Evolutionary conservation across 35 echinoderm and acorn worm species (phyloP).

Genomic region (Eucidaris tribuloides): DNA sequence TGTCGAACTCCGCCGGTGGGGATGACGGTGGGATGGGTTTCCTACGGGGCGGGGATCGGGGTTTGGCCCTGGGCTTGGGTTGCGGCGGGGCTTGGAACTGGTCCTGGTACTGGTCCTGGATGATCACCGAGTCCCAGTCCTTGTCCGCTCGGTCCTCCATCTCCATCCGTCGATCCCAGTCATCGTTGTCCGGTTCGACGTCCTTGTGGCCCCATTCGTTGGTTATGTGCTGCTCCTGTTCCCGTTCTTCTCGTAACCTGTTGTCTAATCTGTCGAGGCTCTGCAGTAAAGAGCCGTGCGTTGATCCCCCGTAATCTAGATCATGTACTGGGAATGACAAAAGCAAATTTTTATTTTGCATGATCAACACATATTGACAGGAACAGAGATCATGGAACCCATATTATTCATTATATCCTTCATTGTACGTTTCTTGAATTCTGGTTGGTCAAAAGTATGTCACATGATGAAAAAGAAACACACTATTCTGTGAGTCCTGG

Average conservation of each 20-base stretch:
- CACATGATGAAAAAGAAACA: no score
- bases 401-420: no score
- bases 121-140: constrained; percentile 5
- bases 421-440: no score
- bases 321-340: constrained; percentile 35
- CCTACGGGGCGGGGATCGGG: not conserved
- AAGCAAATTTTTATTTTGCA: no score
- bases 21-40: not conserved
- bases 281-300: constrained; percentile 24
- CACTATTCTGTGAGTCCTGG: no score
- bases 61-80: constrained; percentile 19
- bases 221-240: not conserved
- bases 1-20: constrained; percentile 9
- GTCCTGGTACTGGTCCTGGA: constrained; percentile 5
- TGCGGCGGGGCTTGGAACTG: not conserved
- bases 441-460: no score
- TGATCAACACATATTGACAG: no score
- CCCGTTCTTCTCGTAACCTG: constrained; percentile 41
- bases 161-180: not conserved
- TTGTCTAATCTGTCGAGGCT: constrained; percentile 63
- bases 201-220: constrained; percentile 31
- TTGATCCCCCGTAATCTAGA: constrained; percentile 16
- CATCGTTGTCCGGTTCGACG: constrained; percentile 16
- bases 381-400: no score
- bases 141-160: not conserved